phyloP scores from a whole-genome alignment of 1,140 invertebrate genomes.

The Drosophila gunungcola region DNA sequence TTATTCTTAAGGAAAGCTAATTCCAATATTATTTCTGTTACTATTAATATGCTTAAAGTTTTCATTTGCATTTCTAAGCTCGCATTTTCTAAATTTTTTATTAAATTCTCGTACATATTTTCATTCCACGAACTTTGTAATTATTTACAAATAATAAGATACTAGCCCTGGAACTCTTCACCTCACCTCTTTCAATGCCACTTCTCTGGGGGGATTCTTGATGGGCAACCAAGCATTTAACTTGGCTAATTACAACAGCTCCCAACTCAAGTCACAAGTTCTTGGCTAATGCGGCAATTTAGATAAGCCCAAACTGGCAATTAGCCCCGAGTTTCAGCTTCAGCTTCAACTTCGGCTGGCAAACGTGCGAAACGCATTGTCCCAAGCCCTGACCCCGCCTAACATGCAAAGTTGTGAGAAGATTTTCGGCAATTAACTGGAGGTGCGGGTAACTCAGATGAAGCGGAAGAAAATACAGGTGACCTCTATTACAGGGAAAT shows the following conservation, averaged over 20 bases:
- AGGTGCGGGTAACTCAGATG: constrained; percentile 24
- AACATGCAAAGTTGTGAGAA: constrained; percentile 71
- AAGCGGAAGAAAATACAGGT: constrained; percentile 35
- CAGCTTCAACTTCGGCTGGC: constrained; percentile 7
- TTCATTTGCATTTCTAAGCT: not conserved
- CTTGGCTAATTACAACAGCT: constrained; percentile 69
- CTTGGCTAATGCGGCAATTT: constrained; percentile 80
- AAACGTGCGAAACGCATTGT: constrained; percentile 75
- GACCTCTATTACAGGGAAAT: constrained; percentile 30
- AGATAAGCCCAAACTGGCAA: constrained; percentile 75
- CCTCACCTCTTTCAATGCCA: constrained; percentile 32
- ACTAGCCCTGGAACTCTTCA: constrained; percentile 10
- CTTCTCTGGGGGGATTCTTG: constrained; percentile 32
- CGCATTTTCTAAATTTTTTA: too few relatives aligned
- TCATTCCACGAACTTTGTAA: not conserved
- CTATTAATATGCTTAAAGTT: not conserved
- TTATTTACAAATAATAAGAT: constrained; percentile 16
- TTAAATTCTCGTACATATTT: too few relatives aligned
- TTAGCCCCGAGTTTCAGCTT: constrained; percentile 38
- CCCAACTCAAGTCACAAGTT: constrained; percentile 61
- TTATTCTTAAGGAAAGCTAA: too few relatives aligned
- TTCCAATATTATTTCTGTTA: too few relatives aligned
- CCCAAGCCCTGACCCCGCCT: constrained; percentile 74
- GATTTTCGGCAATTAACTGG: constrained; percentile 23
- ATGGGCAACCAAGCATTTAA: constrained; percentile 72